Evolutionary conservation across 2,797 vertebrate species (phyloP).

Genomic region (Mus spretus): DNA sequence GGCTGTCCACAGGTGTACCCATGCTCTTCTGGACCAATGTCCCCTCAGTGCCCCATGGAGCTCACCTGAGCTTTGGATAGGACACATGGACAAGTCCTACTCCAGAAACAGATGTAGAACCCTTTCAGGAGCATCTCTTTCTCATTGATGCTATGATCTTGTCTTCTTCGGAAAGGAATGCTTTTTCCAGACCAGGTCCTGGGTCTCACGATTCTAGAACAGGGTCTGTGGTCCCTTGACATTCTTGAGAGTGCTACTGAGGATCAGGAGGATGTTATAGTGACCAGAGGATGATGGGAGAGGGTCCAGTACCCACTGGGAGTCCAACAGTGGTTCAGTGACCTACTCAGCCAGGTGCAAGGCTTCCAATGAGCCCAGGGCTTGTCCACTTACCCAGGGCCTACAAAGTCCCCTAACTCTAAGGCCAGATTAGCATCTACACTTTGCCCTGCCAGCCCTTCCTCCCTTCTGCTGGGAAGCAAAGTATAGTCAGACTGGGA

Average conservation of each 20-base stretch:
- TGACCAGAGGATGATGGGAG: neutral
- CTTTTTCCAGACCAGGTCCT: neutral
- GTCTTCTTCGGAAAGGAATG: neutral
- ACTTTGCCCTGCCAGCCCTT: neutral
- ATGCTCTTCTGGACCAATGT: fast-evolving
- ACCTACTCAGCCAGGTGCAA: neutral
- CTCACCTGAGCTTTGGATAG: neutral
- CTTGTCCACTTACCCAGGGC: neutral
- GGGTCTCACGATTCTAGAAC: neutral
- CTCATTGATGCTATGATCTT: neutral
- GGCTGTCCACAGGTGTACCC: neutral
- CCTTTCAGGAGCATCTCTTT: neutral
- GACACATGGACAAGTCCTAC: neutral
- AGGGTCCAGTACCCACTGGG: neutral
- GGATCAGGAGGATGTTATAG: fast-evolving
- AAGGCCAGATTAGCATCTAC: neutral
- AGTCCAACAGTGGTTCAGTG: neutral
- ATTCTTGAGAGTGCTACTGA: neutral
- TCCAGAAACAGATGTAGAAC: neutral
- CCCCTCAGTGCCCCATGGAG: neutral
- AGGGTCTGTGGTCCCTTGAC: neutral
- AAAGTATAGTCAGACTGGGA: neutral
- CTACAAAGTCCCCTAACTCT: neutral
- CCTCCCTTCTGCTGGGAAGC: neutral
- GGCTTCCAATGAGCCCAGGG: neutral